Evolutionary conservation across 1,140 invertebrate species (phyloP), one percentile per base, ranked within the genome.

Genomic region (Monochamus saltuarius): DNA sequence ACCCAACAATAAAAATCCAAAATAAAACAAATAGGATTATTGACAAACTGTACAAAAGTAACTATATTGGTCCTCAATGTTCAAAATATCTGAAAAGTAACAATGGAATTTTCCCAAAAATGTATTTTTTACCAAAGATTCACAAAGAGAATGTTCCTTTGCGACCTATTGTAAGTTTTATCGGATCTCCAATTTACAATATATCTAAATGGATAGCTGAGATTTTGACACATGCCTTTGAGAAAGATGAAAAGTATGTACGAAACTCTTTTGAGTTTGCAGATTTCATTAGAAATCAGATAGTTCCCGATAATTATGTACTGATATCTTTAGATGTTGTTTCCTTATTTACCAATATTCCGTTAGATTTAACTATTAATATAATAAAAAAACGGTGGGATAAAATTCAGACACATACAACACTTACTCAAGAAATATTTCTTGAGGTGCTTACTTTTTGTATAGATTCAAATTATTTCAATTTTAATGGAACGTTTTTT

Each of bases 261-360:
- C 40, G n/a, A 13, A 13, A 17, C 40, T 42, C 40, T 4, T 42
- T 17, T 13, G 16, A 13, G 4, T 42, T 13, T 7, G n/a, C 16
- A 7, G n/a, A 13, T 17, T 42, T 42, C 7, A 17, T 42, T 34
- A n/a, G 43, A 49, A n/a, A 14, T 8, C 13, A 16, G 39, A 11
- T 43, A n/a, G 8, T 45, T 29, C 40, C 9, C 14, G 16, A 10
- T 29, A 56, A 11, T n/a, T 16, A 56, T 16, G 19, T 14, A 9
- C 34, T 13, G 10, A 14, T n/a, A 4, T 38, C 13, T 13, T 37
- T 54, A 38, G 38, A 54, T 29, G 52, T 54, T 16, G 7, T 54
- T 3, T 54, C 52, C 35, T 54, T 54, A 29, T 54, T 54, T 40
- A 54, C 52, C 2, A 54, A 54, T 38, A 54, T 54, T 14, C 52